These are phyloP conservation scores for Cabera pusaria DNA, from an alignment of 2,888 invertebrate species.

Conservation along the genomic window DNA sequence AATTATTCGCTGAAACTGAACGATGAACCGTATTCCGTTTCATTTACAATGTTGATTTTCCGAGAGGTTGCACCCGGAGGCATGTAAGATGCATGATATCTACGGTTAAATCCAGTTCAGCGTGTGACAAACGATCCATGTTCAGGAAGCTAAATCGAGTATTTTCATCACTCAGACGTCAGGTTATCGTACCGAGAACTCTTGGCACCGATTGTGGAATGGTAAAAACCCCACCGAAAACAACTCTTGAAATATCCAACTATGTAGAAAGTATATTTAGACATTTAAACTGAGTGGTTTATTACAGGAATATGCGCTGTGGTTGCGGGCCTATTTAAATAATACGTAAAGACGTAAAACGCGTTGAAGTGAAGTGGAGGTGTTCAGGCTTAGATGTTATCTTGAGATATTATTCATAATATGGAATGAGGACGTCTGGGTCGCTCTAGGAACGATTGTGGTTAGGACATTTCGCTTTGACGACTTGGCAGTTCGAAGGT, in stretches of 20 bases:
- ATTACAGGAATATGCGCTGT: constrained; percentile 37
- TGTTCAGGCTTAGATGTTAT: constrained; percentile 42
- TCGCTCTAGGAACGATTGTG: constrained; percentile 38
- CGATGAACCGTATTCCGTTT: no score
- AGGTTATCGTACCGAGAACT: constrained; percentile 18
- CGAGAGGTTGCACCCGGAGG: not conserved
- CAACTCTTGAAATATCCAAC: constrained; percentile 23
- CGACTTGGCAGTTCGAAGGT: constrained; percentile 26
- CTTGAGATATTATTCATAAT: constrained; percentile 52
- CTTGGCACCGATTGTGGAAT: constrained; percentile 19
- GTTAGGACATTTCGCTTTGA: constrained; percentile 33
- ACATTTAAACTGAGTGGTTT: constrained; percentile 24
- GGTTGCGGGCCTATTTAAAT: constrained; percentile 35
- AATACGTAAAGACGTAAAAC: constrained; percentile 43
- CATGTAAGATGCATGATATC: constrained; percentile 4
- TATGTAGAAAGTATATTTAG: constrained; percentile 23
- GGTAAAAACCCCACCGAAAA: constrained; percentile 21
- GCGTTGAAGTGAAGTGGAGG: constrained; percentile 38
- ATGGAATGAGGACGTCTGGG: constrained; percentile 56
- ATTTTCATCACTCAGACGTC: constrained; percentile 8
- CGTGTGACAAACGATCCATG: constrained; percentile 8
- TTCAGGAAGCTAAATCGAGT: constrained; percentile 19
- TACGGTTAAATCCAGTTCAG: constrained; percentile 1
- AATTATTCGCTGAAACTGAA: no score
- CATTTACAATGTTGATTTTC: no score